Base-by-base conservation (phyloP, 2,888 invertebrate genomes). In the Sylvicola fuscatus region DNA sequence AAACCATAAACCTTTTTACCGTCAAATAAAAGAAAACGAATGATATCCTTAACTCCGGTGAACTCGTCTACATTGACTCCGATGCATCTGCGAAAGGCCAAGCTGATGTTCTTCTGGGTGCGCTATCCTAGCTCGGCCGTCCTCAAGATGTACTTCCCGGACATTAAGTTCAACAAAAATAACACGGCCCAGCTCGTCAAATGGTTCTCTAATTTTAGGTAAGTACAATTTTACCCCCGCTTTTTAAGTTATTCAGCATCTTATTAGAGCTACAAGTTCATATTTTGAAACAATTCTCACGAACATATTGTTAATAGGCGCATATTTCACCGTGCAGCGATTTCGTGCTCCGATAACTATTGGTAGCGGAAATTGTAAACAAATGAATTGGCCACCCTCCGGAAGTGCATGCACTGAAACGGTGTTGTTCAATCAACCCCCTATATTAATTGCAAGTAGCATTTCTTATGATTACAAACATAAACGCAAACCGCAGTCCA, bases 121-220 rank as follows among this genome's bases (percentile, higher is more conserved):
- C 76, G 98, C 52, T 99, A 99, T 64, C 98, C 98, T 41, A 93
- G 90, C 62, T 97, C 97, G 42, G 84, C 93, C 52, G 87, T 97
- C 48, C 80, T 98, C 61, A 99, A 99, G 71, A 90, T 93, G 79
- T 99, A 92, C 74, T 98, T 99, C 72, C 97, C 97, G 30, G 98
- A 98, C 68, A 95, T 98, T 67, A 92, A 92, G 62, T 98, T 98
- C 74, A 98, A 98, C 74, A 98, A 98, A 69, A 97, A 97, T 71
- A 98, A 98, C 69, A 98, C 98, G 47, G 98, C 98, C 54, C 98
- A 98, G 69, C 81, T 99, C 60, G 98, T 98, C 70, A 98, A 98
- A 66, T 98, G 98, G 98, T 99, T 99, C 79, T 95, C 95, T 56
- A 99, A 98, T 63, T 98, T 98, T 70, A 79, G 98, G 98, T 98